Evolutionary conservation across 1,140 invertebrate genomes (phyloP), one percentile per base, ranked within the genome.

Genomic region (Apis laboriosa): DNA sequence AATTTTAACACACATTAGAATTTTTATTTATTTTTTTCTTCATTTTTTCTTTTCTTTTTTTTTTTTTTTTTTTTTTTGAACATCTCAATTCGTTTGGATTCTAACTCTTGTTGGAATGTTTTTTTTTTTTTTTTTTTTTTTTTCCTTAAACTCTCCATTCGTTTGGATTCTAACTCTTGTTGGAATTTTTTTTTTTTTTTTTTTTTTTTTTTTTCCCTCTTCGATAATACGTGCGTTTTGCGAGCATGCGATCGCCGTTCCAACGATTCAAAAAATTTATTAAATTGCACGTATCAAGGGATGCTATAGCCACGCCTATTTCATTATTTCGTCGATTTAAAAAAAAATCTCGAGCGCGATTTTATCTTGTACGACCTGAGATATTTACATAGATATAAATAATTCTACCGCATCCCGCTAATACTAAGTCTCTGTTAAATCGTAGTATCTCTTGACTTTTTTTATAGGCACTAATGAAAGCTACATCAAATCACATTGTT

Each of bases 121-220:
- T 24, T 24, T 43, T 43, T 4, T 43, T 43, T 43, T 7, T 43
- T 7, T 43, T 43, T 43, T 43, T n/a, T n/a, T 28, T 21, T 28
- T n/a, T 34, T 55, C 9, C 11, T 49, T 49, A 7, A 19, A 53
- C 24, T 24, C n/a, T n/a, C n/a, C 3, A 28, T n/a, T 15, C 24
- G 49, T 67, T 66, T 34, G 51, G 19, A 9, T 13, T 60, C 66
- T 71, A 64, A 11, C 19, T 55, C 21, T 53, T 51, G 12, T 49
- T 67, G 77, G 82, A 79, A 79, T 84, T 77, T 84, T n/a, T 53
- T 5, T 72, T 79, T 24, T n/a, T 56, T 75, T 55, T 56, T 60
- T 61, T 17, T 76, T 71, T 43, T 43, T 43, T 43, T 43, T 43
- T 7, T 43, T 7, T 43, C 34, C 34, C 51, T 21, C 12, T 43